Base-by-base conservation (phyloP, 2,888 invertebrate genomes). In the Ceraclea dissimilis region DNA sequence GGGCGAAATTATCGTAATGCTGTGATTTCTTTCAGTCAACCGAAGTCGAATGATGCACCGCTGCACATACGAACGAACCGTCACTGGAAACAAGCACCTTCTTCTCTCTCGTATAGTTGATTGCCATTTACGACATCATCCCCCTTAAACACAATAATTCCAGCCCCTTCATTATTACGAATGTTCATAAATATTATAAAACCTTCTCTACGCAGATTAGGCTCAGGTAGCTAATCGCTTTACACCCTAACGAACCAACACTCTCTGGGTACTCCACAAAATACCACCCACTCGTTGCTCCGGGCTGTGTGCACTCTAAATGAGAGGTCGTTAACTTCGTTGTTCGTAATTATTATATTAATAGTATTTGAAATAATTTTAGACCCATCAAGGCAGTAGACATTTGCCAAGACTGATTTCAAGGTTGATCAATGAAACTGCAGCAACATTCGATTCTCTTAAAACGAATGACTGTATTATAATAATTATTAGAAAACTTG, bases 141-240 rank as follows among this genome's bases (percentile, higher is more conserved):
- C 39, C 39, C 39, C 39, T 39, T 39, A 13, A 39, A 16, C 39
- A 13, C 13, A 39, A n/a, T 51, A 39, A 51, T 48, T 39, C 57
- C 48, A 17, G 43, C 54, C 54, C 55, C 56, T 51, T 50, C 19
- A 58, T 58, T n/a, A n/a, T n/a, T 58, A 54, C 51, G 54, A 60
- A 58, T 58, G 60, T 58, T 56, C 60, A 60, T 60, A 58, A 60
- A 60, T 60, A 50, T 52, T 56, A 58, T 56, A 60, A 60, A 56
- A 60, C 50, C 53, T 56, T 51, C 50, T 46, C 33, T 20, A 21
- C 26, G 44, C 47, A 43, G 50, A 58, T 58, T 60, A 56, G 33
- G 44, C 51, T 22, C 53, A 56, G 51, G 56, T 51, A 58, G 52
- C 49, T 60, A 60, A 54, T 60, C 55, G 54, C 49, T 51, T 39